Evolutionary conservation across 2,797 vertebrate species (phyloP), one percentile per base, ranked within the genome.

Genomic region (Eospalax fontanierii): DNA sequence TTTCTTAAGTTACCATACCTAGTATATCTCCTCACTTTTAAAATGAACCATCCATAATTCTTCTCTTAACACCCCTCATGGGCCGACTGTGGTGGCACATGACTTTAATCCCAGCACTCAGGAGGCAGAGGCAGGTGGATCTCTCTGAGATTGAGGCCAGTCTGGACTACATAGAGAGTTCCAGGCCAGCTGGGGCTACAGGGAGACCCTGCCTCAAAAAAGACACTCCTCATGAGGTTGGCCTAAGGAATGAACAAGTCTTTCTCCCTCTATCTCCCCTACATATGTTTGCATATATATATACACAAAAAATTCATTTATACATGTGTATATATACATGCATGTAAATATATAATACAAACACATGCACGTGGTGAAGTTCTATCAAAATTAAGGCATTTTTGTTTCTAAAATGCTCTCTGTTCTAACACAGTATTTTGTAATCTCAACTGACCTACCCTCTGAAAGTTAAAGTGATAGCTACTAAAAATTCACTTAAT

Each of bases 341-440:
- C n/a, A 10, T 65, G 30, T 9, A 54, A 54, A 22, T 73, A 73
- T 50, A 65, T 40, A 65, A 33, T 6, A 65, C 5, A 94, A 16
- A 75, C 15, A 46, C 12, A 71, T 33, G 70, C 26, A 83, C 59
- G 90, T 57, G 74, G 9, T 66, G 57, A 86, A 92, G 46, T 87
- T 86, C 88, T 89, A 54, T 61, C 30, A 75, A 87, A 85, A 73
- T 68, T 35, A 75, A 92, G 57, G 38, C 79, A 91, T 59, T 91
- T 93, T 94, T 95, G 35, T 87, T 95, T 43, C 92, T 92, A 90
- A 93, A 95, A 95, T 63, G 19, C 63, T 21, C 88, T 95, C 80
- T 92, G 38, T 54, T 87, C 63, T 80, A 95, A 95, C 50, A 79
- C 22, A 93, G 73, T 57, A 89, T 93, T 96, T 93, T 93, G n/a